Percentiles rank a stretch among this genome's conserved stretches.
phyloP scores from a whole-genome alignment of 2,797 vertebrate genomes.

The Lepus townsendii region DNA sequence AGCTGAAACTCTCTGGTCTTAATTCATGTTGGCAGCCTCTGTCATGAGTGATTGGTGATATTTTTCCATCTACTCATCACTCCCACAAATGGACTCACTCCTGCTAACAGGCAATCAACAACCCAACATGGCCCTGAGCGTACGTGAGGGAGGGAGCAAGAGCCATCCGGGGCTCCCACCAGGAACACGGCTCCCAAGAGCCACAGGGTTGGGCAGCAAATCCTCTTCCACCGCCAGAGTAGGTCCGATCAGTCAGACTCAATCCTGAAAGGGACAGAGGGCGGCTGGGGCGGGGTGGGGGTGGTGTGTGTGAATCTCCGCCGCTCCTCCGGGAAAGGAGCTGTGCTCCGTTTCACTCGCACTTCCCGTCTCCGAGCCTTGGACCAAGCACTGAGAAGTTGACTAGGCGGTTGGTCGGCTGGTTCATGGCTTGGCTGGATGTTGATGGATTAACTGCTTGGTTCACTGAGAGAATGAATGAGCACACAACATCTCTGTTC shows the following conservation, averaged over 20 bases:
- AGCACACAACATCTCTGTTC: conserved; percentile 10
- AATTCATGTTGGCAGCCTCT: conserved; percentile 55
- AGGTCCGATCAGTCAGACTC: not conserved
- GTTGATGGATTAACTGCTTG: not conserved
- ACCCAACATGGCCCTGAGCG: not conserved
- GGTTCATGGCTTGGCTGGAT: not conserved
- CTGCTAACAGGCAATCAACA: not conserved
- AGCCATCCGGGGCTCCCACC: accelerated
- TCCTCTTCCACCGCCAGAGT: not conserved
- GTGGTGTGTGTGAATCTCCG: not conserved
- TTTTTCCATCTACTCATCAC: conserved; percentile 63
- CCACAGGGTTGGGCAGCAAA: not conserved
- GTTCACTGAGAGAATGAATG: not conserved
- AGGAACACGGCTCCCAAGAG: not conserved
- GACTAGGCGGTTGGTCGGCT: not conserved
- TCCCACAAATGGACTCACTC: conserved; percentile 68
- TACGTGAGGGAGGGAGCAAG: not conserved
- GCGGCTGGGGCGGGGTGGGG: not conserved
- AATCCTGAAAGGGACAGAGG: not conserved
- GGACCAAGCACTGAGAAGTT: not conserved
- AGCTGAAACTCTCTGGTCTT: conserved; percentile 42
- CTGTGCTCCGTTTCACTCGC: not conserved
- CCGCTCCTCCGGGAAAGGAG: not conserved
- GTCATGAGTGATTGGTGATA: conserved; percentile 35
- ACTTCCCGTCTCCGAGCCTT: not conserved